phyloP scores from a whole-genome alignment of 2,888 invertebrate genomes.

The Pycnomerus fuliginosus region DNA sequence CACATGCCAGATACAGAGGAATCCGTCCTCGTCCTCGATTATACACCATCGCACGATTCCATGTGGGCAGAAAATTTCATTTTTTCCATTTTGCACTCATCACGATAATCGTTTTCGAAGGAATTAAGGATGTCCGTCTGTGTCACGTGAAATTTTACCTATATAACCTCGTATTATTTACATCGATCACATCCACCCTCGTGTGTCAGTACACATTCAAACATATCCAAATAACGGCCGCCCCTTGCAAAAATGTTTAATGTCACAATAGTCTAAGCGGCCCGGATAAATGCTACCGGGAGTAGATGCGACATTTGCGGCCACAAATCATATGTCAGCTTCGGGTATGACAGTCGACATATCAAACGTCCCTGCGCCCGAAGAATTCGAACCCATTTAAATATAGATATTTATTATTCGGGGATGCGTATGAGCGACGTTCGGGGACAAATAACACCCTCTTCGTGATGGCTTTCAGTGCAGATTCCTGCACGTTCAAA shows the following conservation, averaged over 20 bases:
- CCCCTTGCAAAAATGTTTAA: conserved; percentile 36
- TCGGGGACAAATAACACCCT: too few relatives aligned
- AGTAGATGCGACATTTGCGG: conserved; percentile 40
- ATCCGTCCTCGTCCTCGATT: conserved; percentile 20
- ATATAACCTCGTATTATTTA: too few relatives aligned
- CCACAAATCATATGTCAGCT: conserved; percentile 50
- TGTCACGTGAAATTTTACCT: too few relatives aligned
- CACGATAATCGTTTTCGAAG: too few relatives aligned
- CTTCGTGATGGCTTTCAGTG: too few relatives aligned
- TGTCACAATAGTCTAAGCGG: conserved; percentile 46
- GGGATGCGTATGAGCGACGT: too few relatives aligned
- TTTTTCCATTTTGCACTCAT: too few relatives aligned
- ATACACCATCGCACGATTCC: too few relatives aligned
- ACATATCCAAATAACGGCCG: conserved; percentile 23
- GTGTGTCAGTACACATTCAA: conserved; percentile 21
- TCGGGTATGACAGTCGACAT: conserved; percentile 41
- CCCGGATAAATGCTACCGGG: conserved; percentile 41
- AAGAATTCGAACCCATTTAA: conserved; percentile 42
- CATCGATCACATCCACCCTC: conserved; percentile 20
- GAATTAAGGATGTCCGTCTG: too few relatives aligned
- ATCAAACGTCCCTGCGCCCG: conserved; percentile 35
- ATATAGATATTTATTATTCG: conserved; percentile 37
- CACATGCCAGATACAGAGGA: conserved; percentile 35
- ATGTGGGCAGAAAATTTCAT: too few relatives aligned
- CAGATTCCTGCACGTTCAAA: too few relatives aligned